A percentile compares a stretch with the other conserved stretches of the same genome.
Evolutionary conservation across 1,140 invertebrate species (phyloP).

Genomic region (Stegodyphus dumicola): DNA sequence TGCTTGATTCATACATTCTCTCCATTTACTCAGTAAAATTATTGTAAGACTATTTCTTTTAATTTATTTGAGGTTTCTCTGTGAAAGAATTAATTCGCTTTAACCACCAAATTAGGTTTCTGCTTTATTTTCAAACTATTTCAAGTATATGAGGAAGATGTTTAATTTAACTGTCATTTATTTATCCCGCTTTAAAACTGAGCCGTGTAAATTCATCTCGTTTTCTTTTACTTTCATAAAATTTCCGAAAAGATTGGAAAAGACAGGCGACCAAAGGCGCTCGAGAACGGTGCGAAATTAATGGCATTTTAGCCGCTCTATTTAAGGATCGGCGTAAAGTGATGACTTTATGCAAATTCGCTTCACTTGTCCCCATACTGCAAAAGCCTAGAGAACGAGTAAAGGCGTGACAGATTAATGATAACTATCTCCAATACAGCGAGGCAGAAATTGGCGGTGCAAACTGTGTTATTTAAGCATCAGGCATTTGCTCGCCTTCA

Average conservation of each 20-base stretch:
- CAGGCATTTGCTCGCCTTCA: slow-evolving; percentile 6
- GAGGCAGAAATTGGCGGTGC: slow-evolving; percentile 23
- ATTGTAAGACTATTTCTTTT: too few relatives aligned
- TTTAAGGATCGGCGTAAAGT: slow-evolving; percentile 11
- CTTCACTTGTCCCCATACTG: slow-evolving; percentile 1
- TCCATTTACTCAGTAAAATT: too few relatives aligned
- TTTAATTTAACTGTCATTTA: too few relatives aligned
- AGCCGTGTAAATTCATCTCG: not conserved
- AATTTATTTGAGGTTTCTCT: too few relatives aligned
- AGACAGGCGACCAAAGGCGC: too few relatives aligned
- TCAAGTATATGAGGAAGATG: not conserved
- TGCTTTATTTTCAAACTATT: not conserved
- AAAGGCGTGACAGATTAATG: slow-evolving; percentile 32
- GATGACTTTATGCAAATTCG: slow-evolving; percentile 42
- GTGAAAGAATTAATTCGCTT: too few relatives aligned
- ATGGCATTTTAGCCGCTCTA: slow-evolving; percentile 16
- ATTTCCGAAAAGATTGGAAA: too few relatives aligned
- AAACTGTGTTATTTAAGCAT: slow-evolving; percentile 39
- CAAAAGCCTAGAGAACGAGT: not conserved
- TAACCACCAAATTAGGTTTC: too few relatives aligned
- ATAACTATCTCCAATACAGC: slow-evolving; percentile 46
- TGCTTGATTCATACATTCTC: too few relatives aligned
- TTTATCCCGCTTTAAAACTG: too few relatives aligned
- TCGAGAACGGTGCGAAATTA: slow-evolving; percentile 4
- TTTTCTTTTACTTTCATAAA: not conserved